These are phyloP conservation scores for Phalanger gymnotis DNA, from an alignment of 2,797 vertebrate genomes.

Conservation along the genomic window DNA sequence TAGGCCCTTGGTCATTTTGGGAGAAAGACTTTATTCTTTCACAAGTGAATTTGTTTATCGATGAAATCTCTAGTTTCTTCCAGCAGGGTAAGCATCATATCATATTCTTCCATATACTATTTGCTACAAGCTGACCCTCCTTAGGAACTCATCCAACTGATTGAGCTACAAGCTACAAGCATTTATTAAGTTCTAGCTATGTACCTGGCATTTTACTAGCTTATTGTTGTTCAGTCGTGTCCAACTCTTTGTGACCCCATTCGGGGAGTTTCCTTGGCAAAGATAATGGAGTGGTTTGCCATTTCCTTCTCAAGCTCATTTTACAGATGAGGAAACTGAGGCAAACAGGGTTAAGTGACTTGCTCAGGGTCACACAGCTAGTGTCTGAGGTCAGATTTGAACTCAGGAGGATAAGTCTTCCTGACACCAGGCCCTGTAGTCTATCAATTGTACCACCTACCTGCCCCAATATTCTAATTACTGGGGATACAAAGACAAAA, in stretches of 20 bases:
- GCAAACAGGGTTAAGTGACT: not conserved
- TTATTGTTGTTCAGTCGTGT: not conserved
- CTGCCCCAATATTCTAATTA: not conserved
- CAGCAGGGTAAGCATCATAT: not conserved
- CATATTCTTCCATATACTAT: not conserved
- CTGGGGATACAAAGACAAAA: not conserved
- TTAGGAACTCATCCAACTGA: not conserved
- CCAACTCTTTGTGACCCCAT: not conserved
- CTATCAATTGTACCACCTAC: not conserved
- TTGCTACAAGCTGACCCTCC: not conserved
- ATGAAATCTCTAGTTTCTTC: slow-evolving; percentile 44
- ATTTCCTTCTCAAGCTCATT: not conserved
- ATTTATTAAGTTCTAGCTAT: not conserved
- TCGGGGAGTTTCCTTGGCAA: not conserved
- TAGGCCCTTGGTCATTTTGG: not conserved
- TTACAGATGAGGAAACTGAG: not conserved
- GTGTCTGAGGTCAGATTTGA: not conserved
- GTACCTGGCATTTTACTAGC: not conserved
- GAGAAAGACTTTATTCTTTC: slow-evolving; percentile 22
- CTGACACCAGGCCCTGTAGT: not conserved
- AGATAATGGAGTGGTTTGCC: not conserved
- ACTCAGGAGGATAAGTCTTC: not conserved
- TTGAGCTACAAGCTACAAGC: not conserved
- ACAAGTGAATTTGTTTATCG: not conserved
- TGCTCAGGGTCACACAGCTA: not conserved